These are phyloP conservation scores for Camponotus fellah DNA, from an alignment of 2,888 invertebrate species.

Conservation along the genomic window DNA sequence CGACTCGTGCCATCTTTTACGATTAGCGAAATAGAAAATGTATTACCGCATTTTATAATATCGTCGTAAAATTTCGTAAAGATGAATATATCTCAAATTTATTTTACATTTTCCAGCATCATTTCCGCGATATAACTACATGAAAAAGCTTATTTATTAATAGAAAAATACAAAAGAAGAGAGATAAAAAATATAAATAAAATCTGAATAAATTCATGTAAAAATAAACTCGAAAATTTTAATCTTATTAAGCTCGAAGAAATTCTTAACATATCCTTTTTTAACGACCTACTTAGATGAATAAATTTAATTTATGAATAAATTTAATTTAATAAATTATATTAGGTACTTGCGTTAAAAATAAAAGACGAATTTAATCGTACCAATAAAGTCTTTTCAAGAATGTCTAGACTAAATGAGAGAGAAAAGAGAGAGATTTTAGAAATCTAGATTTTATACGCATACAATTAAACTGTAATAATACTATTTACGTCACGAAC, in stretches of 20 bases:
- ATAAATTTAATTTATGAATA: background rate
- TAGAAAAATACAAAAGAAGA: background rate
- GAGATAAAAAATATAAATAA: background rate
- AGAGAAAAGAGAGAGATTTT: background rate
- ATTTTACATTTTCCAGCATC: background rate
- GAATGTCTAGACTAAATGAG: background rate
- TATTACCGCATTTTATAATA: slow-evolving; percentile 4
- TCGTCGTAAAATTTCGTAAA: slow-evolving; percentile 1
- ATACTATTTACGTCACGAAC: slow-evolving; percentile 25
- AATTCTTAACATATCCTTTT: background rate
- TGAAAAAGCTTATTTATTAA: background rate
- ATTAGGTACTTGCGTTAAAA: background rate
- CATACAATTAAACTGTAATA: background rate
- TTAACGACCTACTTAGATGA: background rate
- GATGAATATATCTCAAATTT: no score
- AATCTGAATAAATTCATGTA: background rate
- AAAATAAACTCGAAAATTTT: background rate
- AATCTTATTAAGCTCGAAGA: background rate
- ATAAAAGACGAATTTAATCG: background rate
- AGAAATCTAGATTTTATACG: slow-evolving; percentile 8
- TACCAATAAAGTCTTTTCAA: background rate
- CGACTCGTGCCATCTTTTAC: slow-evolving; percentile 12
- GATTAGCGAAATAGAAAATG: background rate
- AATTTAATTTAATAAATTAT: background rate
- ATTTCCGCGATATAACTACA: background rate